A percentile compares a stretch with the other conserved stretches of the same genome.
These are phyloP conservation scores for Alectoris magna DNA, from an alignment of 2,797 vertebrate species.

Conservation along the genomic window DNA sequence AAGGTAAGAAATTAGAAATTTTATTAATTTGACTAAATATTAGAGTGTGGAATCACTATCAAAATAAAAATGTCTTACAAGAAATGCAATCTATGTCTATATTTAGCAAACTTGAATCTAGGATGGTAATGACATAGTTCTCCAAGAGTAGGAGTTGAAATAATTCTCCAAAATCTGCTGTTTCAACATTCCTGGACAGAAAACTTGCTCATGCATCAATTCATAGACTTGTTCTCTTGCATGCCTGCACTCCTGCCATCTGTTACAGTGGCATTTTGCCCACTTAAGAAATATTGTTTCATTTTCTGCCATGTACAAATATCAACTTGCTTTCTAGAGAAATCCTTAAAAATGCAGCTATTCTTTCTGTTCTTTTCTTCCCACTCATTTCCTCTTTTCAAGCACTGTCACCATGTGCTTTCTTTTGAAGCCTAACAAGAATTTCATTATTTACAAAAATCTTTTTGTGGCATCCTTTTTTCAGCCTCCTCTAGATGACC, in stretches of 20 bases:
- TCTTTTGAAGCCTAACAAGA: background rate
- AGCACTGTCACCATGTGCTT: background rate
- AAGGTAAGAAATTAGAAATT: background rate
- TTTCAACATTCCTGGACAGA: constrained; percentile 58
- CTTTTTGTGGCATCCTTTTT: background rate
- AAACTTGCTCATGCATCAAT: constrained; percentile 30
- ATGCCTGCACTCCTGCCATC: constrained; percentile 40
- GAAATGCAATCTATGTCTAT: background rate
- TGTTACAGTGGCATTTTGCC: constrained; percentile 57
- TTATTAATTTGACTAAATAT: background rate
- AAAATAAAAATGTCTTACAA: background rate
- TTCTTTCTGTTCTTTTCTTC: background rate
- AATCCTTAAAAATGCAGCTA: background rate
- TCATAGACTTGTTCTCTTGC: constrained; percentile 47
- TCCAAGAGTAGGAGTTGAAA: constrained; percentile 16
- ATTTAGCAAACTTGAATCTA: constrained; percentile 9
- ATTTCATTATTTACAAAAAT: background rate
- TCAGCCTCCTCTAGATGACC: background rate
- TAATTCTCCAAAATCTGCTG: constrained; percentile 55
- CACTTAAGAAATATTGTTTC: constrained; percentile 5
- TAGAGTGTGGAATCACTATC: background rate
- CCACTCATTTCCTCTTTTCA: background rate
- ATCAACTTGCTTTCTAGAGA: background rate
- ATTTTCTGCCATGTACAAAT: background rate
- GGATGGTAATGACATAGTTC: background rate